Base-by-base conservation (phyloP, 1,140 invertebrate genomes). In the Ptiloglossa arizonensis region DNA sequence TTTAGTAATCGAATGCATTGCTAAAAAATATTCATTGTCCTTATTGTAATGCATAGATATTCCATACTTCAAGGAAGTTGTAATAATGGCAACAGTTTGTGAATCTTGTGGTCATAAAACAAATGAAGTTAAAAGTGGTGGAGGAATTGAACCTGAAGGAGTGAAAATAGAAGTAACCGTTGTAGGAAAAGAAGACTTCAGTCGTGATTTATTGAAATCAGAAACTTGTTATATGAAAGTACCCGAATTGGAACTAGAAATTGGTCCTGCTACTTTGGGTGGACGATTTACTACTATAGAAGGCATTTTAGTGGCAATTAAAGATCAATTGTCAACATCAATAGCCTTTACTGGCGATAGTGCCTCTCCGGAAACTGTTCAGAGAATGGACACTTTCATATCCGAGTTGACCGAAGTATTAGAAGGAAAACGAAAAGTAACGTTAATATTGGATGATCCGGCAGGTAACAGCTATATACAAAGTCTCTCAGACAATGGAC, bases 401-500 rank as follows among this genome's bases (percentile, higher is more conserved):
- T 87, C 91, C 0, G 94, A 96, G 82, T 93, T 98, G 35, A 94
- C 97, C 68, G 89, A 95, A 66, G 94, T 98, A 11, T 89, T 98
- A 22, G 92, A 94, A 22, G 94, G 96, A 0, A 93, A 95, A 82
- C 90, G 91, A n/a, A 64, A 93, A 5, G 93, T 96, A 50, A 98
- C 97, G 0, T 83, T 99, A 4, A 91, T 99, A 22, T 90, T 99
- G 56, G 97, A 99, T 92, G 99, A 99, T 93, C 98, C 98, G 17
- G 97, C 98, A 48, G 99, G 99, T 17, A 99, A 99, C 92, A 99
- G 98, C 86, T 99, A 99, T 90, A 93, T 99, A 52, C 97, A 99
- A 93, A 97, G 97, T 89, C 89, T 98, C 0, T 94, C 94, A 54
- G 96, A 96, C 38, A 95, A 96, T 69, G 95, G 96, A 22, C 91